Conservation (phyloP, 2,797 vertebrate species). For the Coregonus suidteri region DNA sequence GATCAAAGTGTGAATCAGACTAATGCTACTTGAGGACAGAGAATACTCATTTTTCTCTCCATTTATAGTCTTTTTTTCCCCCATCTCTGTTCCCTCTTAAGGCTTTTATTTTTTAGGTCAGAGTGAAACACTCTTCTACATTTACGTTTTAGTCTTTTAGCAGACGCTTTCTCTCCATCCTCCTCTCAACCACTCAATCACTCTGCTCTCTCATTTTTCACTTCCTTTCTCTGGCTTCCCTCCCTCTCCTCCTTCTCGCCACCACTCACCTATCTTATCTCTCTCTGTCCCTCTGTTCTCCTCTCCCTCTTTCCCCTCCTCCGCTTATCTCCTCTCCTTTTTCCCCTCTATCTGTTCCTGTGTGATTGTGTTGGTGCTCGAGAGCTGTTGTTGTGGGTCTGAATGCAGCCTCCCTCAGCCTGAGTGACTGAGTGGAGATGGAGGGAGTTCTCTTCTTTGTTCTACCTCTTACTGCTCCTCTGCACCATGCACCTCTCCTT, state of each 20-base stretch:
- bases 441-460: neutral
- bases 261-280: neutral
- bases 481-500: constrained; percentile 1
- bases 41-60: neutral
- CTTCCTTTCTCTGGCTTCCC: neutral
- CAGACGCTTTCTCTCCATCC: neutral
- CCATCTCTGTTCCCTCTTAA: neutral
- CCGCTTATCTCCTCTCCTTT: neutral
- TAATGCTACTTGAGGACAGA: neutral
- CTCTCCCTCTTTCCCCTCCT: too few species aligned
- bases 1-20: neutral
- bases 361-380: constrained; percentile 20
- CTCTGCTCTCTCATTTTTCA: neutral
- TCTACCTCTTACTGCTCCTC: constrained; percentile 4
- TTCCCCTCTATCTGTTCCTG: constrained; percentile 9
- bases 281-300: neutral
- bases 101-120: neutral
- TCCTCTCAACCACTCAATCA: neutral
- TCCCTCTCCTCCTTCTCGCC: neutral
- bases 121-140: neutral
- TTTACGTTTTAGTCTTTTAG: too few species aligned
- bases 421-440: neutral
- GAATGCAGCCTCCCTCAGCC: neutral
- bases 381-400: constrained; percentile 11
- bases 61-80: neutral